phyloP scores from a whole-genome alignment of 2,113 vertebrate species.

The Hippocampus abdominalis region DNA sequence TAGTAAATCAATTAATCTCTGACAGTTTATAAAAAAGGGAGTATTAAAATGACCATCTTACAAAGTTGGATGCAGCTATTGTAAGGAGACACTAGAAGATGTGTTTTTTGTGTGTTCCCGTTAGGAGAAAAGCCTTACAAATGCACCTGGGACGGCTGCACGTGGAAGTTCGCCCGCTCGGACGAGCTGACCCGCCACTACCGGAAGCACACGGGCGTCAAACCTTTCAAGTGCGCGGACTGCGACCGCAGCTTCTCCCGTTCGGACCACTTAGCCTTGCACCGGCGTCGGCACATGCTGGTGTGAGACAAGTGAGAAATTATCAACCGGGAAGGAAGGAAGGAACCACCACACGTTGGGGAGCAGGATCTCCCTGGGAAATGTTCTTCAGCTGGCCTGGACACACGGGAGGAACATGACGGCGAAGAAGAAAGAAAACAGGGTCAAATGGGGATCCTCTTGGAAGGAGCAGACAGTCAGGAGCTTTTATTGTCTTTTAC shows the following conservation, averaged over 20 bases:
- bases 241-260: slow-evolving; percentile 98
- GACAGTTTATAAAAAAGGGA: no score
- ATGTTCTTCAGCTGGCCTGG: slow-evolving; percentile 71
- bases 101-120: not conserved
- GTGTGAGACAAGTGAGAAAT: slow-evolving; percentile 77
- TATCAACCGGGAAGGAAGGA: slow-evolving; percentile 49
- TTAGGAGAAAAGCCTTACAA: slow-evolving; percentile 98
- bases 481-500: slow-evolving; percentile 59
- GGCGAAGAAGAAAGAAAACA: slow-evolving; percentile 65
- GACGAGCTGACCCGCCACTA: slow-evolving; percentile 99
- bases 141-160: slow-evolving; percentile 99
- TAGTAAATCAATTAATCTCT: no score
- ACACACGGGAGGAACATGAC: slow-evolving; percentile 53
- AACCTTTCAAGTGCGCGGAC: slow-evolving; percentile 99
- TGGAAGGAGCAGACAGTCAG: slow-evolving; percentile 45
- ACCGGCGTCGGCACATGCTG: slow-evolving; percentile 97
- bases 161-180: slow-evolving; percentile 98
- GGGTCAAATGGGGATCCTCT: slow-evolving; percentile 72
- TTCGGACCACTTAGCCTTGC: slow-evolving; percentile 96
- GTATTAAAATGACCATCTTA: no score
- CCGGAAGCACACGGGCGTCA: slow-evolving; percentile 98
- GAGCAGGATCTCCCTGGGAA: slow-evolving; percentile 68
- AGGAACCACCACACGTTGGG: slow-evolving; percentile 57
- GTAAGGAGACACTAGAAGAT: not conserved
- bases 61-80: not conserved